phyloP scores from a whole-genome alignment of 2,797 vertebrate genomes.

The Pitangus sulphuratus region DNA sequence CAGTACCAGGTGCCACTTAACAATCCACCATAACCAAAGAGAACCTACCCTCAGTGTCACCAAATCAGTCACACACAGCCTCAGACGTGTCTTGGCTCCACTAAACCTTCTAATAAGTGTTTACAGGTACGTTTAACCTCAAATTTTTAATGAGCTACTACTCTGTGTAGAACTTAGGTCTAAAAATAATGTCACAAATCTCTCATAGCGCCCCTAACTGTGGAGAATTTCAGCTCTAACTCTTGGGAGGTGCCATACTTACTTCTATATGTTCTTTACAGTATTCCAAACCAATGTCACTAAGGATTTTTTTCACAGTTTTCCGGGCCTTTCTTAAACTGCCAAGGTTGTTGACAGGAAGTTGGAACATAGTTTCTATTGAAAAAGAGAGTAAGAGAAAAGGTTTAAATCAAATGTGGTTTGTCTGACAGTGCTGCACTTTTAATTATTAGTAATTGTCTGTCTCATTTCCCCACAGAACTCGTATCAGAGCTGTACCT shows the following conservation, averaged over 20 bases:
- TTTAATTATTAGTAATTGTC: neutral
- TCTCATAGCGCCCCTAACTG: neutral
- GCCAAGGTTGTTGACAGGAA: conserved; percentile 99
- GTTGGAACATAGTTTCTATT: conserved; percentile 98
- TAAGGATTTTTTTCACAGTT: conserved; percentile 98
- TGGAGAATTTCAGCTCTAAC: neutral
- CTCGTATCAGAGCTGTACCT: conserved; percentile 40
- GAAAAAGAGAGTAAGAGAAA: conserved; percentile 73
- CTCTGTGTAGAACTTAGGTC: neutral
- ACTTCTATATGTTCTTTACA: conserved; percentile 97
- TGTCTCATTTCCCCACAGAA: neutral
- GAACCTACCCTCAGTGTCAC: neutral
- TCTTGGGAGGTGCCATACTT: conserved; percentile 70
- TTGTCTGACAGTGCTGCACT: neutral
- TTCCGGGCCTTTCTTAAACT: conserved; percentile 98
- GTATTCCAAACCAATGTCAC: conserved; percentile 99
- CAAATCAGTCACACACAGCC: neutral
- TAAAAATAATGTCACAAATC: neutral
- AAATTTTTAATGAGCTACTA: neutral
- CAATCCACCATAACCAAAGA: neutral
- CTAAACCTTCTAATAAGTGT: neutral
- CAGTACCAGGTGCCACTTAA: neutral
- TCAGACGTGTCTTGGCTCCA: neutral
- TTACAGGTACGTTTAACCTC: neutral
- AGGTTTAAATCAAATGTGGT: conserved; percentile 64